Base-by-base conservation (phyloP, 2,888 invertebrate genomes). In the Thecophora atra region DNA sequence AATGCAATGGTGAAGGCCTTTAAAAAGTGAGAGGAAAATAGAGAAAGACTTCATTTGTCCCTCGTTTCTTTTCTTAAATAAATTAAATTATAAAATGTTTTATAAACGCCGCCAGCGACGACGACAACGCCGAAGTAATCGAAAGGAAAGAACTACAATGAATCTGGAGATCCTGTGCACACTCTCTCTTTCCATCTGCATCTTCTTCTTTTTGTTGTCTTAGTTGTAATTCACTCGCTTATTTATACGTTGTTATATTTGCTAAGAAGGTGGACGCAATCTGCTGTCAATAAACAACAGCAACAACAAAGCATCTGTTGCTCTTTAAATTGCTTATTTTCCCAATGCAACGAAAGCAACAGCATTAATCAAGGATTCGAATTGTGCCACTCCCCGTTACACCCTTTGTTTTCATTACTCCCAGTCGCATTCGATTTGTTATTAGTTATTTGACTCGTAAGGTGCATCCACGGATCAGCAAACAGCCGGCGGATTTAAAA, bases 41-140 rank as follows among this genome's bases (percentile, higher is more conserved):
- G 47, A 47, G 47, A 8, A 17, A 17, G n/a, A 17, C 17, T 58
- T 64, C 28, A 3, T 42, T 47, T 26, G 26, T 28, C 11, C n/a
- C n/a, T n/a, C n/a, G n/a, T n/a, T 28, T 28, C 6, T 30, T 63
- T 70, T 60, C 13, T n/a, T 30, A 70, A 70, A 84, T 84, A 84
- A 83, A 83, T 83, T 84, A 84, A 84, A 83, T 83, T 83, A 83
- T 84, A 84, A 83, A 83, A 81, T 80, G 78, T 79, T 80, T 81
- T 82, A 81, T 76, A 73, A 81, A 78, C 78, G 68, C 73, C 73
- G 71, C 67, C 65, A 71, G 4, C 52, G 28, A n/a, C 58, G 24
- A 54, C 30, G 13, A 44, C n/a, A n/a, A n/a, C n/a, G n/a, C n/a
- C 54, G 19, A 17, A 67, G 54, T 30, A 67, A 67, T 11, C 13